These are phyloP conservation scores for Ormyrus rosae DNA, from an alignment of 2,888 invertebrate species.

Conservation along the genomic window DNA sequence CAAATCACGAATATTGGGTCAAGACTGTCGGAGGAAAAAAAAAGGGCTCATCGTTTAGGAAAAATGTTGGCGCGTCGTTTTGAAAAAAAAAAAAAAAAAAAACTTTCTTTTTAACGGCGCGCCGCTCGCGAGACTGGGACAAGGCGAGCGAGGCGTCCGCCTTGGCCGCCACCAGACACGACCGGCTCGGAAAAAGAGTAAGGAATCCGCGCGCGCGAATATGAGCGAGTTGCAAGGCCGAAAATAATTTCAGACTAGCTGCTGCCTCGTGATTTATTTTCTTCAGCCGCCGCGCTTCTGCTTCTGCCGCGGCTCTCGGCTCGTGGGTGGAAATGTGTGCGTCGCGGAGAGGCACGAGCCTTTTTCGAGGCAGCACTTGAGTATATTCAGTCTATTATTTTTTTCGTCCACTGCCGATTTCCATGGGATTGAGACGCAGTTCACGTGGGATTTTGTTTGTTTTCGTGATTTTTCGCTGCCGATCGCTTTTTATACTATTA, in stretches of 20 bases:
- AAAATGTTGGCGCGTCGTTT: neutral
- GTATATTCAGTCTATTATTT: constrained; percentile 31
- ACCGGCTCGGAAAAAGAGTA: constrained; percentile 29
- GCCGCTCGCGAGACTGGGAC: constrained; percentile 60
- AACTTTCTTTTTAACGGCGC: constrained; percentile 55
- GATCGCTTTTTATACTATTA: too few species aligned
- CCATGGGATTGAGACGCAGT: too few species aligned
- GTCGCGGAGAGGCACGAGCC: constrained; percentile 11
- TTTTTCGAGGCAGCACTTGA: neutral
- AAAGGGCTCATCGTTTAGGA: too few species aligned
- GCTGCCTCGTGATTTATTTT: constrained; percentile 37
- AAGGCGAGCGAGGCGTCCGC: constrained; percentile 61
- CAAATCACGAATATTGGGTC: too few species aligned
- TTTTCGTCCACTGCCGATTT: too few species aligned
- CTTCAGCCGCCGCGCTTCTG: neutral
- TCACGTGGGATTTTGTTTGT: too few species aligned
- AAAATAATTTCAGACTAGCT: constrained; percentile 51
- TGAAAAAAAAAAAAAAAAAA: constrained; percentile 7
- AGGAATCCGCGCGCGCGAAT: constrained; percentile 24
- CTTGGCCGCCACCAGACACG: constrained; percentile 58
- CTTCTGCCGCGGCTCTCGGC: neutral
- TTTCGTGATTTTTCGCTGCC: too few species aligned
- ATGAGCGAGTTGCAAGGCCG: constrained; percentile 44
- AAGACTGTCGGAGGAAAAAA: too few species aligned
- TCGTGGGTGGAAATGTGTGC: constrained; percentile 32